phyloP scores from a whole-genome alignment of 2,888 invertebrate species.

The Netelia melanura region DNA sequence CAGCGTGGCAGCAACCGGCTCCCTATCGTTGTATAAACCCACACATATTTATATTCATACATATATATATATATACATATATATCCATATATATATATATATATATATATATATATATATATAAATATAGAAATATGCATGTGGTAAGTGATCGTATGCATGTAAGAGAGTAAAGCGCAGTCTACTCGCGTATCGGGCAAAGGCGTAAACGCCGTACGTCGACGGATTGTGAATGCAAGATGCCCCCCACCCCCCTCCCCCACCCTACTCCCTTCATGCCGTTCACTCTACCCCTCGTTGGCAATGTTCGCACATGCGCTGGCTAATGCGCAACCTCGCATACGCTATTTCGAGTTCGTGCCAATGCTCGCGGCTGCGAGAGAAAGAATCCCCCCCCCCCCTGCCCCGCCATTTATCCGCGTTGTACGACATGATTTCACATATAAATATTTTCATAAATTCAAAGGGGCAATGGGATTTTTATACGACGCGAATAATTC shows the following conservation, averaged over 20 bases:
- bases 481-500: background rate
- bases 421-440: conserved; percentile 28
- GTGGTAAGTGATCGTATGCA: background rate
- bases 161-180: conserved; percentile 37
- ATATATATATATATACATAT: conserved; percentile 1
- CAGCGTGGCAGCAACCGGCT: conserved; percentile 81
- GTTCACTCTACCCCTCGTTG: background rate
- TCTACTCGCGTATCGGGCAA: conserved; percentile 62
- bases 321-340: conserved; percentile 49
- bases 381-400: background rate
- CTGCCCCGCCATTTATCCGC: background rate
- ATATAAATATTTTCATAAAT: conserved; percentile 45
- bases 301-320: conserved; percentile 1
- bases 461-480: conserved; percentile 16
- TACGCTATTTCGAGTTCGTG: conserved; percentile 54
- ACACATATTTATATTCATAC: conserved; percentile 62
- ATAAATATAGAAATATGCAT: background rate
- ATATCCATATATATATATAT: conserved; percentile 2
- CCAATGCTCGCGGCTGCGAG: conserved; percentile 47
- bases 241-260: conserved; percentile 21
- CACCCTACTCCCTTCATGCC: background rate
- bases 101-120: background rate
- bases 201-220: conserved; percentile 60
- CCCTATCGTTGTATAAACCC: conserved; percentile 65
- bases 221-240: conserved; percentile 59